Base-by-base conservation (phyloP, 2,113 vertebrate genomes). In the Callopanchax toddi region DNA sequence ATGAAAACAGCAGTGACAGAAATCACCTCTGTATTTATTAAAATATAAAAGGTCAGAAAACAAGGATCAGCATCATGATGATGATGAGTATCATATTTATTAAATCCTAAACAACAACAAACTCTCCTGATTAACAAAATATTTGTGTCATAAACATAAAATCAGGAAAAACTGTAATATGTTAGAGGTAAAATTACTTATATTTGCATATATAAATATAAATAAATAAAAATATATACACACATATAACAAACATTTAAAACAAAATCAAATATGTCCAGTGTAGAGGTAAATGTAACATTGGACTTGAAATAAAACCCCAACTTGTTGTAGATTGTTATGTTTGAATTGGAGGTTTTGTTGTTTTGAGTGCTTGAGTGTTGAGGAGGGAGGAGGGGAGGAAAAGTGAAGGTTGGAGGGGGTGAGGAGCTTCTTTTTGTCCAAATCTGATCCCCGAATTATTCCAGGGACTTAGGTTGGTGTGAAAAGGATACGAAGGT, bases 401-500 rank as follows among this genome's bases (percentile, higher is more conserved):
- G 82, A 39, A 52, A 43, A 46, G 64, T 16, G 46, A 15, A 43
- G 25, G 50, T 54, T 15, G 93, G 73, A 88, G 83, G 55, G 88
- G 85, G 90, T 89, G 88, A 85, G 86, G 39, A 49, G 54, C 55
- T 74, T 71, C 43, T 92, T 68, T 96, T 96, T 95, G 92, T 95
- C 92, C 91, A 85, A 87, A 85, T 89, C 90, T 94, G 93, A 95
- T 95, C 94, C 92, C 93, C 87, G 89, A 93, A 91, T 93, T 85
- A 95, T 96, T 96, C 92, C 73, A 92, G 87, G 84, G 92, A 91
- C 93, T 94, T 93, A 94, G 94, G 92, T 93, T 95, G 93, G 94
- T 95, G 94, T 97, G 95, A 97, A 97, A 96, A 89, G 92, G 93
- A 96, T 81, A 91, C 94, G 90, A 91, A 94, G 95, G 94, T 98